Evolutionary conservation across 2,113 vertebrate species (phyloP).

Genomic region (Gopherus flavomarginatus): DNA sequence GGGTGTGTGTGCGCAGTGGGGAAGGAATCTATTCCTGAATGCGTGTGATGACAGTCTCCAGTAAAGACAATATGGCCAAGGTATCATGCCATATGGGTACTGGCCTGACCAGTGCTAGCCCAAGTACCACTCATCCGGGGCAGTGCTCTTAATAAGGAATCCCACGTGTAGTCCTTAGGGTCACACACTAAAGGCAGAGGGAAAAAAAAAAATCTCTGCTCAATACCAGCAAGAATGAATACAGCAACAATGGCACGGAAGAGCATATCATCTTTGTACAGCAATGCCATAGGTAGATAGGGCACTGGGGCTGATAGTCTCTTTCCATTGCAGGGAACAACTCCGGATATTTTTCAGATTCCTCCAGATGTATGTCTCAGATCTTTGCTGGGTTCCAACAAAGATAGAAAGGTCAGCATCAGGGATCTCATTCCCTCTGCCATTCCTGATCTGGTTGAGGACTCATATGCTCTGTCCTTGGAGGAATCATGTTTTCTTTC

Average conservation of each 20-base stretch:
- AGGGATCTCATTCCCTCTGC: background rate
- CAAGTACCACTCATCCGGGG: background rate
- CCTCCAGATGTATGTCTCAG: background rate
- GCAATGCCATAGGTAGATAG: background rate
- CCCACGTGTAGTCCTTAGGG: background rate
- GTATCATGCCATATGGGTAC: background rate
- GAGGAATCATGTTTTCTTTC: background rate
- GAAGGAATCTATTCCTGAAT: background rate
- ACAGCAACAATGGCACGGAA: background rate
- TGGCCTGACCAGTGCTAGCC: background rate
- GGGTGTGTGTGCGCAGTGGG: too few species aligned
- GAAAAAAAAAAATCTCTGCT: background rate
- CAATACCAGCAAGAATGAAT: background rate
- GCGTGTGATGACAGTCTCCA: background rate
- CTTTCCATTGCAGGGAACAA: background rate
- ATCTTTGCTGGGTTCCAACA: background rate
- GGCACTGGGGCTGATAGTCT: background rate
- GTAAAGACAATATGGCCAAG: background rate
- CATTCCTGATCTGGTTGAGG: background rate
- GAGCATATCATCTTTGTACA: background rate
- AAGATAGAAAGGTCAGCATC: background rate
- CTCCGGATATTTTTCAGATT: background rate
- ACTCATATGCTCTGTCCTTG: background rate
- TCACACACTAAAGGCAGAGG: background rate
- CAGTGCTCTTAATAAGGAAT: background rate